These are phyloP conservation scores for Coluber constrictor DNA, from an alignment of 2,797 vertebrate species.

Conservation along the genomic window DNA sequence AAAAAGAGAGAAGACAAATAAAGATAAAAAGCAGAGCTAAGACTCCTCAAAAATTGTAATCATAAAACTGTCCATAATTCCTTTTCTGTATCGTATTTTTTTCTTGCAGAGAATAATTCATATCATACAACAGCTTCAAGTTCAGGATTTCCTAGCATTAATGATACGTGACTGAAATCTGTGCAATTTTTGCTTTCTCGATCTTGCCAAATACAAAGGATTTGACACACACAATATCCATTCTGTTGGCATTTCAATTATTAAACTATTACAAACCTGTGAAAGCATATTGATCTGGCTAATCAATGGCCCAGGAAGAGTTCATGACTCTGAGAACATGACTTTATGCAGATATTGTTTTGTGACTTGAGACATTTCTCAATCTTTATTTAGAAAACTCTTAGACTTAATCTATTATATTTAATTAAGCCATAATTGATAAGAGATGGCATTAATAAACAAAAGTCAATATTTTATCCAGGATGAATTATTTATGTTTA, in stretches of 20 bases:
- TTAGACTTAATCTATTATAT: too few species aligned
- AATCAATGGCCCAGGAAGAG: not conserved
- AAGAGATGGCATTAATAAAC: too few species aligned
- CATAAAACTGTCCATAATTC: not conserved
- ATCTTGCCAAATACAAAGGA: not conserved
- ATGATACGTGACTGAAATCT: too few species aligned
- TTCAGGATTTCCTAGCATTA: not conserved
- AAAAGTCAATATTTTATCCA: too few species aligned
- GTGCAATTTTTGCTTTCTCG: not conserved
- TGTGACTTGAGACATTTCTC: not conserved
- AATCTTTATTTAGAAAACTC: not conserved
- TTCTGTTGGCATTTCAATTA: too few species aligned
- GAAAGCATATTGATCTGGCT: not conserved
- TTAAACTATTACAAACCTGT: not conserved
- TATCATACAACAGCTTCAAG: not conserved
- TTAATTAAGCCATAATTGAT: too few species aligned
- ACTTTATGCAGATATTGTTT: not conserved
- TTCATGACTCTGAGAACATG: not conserved
- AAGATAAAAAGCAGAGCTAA: not conserved
- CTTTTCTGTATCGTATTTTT: not conserved
- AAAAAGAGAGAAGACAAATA: not conserved
- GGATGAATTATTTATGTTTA: too few species aligned
- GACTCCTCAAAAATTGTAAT: not conserved
- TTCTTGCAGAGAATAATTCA: not conserved
- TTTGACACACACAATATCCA: too few species aligned